phyloP scores from a whole-genome alignment of 1,140 invertebrate genomes.

The Platorchestia sp. region DNA sequence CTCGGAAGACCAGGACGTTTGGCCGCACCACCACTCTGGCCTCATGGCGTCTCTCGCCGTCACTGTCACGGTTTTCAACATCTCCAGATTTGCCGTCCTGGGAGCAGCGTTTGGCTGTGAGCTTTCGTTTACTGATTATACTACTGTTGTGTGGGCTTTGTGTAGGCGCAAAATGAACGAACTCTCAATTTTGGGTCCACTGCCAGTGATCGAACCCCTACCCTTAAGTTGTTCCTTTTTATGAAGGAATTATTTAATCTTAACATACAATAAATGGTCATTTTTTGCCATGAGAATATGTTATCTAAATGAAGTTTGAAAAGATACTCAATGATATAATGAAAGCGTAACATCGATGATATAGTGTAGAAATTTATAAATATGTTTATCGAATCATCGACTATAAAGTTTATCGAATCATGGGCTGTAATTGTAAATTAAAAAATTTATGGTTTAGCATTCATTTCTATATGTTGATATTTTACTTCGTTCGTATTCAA shows the following conservation, averaged over 20 bases:
- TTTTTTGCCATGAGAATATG: too few relatives aligned
- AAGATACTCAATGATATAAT: too few relatives aligned
- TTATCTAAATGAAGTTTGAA: too few relatives aligned
- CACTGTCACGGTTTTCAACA: conserved; percentile 88
- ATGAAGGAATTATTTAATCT: background rate
- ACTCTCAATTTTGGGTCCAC: background rate
- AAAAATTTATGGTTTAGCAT: too few relatives aligned
- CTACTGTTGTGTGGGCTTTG: background rate
- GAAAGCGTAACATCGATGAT: too few relatives aligned
- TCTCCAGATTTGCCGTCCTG: conserved; percentile 88
- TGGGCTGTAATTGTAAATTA: too few relatives aligned
- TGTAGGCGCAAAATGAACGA: background rate
- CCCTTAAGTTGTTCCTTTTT: background rate
- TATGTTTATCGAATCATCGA: too few relatives aligned
- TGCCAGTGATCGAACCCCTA: background rate
- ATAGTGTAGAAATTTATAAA: too few relatives aligned
- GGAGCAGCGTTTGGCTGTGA: conserved; percentile 84
- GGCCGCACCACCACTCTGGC: conserved; percentile 86
- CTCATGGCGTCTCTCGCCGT: conserved; percentile 86
- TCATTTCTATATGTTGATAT: too few relatives aligned
- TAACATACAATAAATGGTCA: too few relatives aligned
- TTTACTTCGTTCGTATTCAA: too few relatives aligned
- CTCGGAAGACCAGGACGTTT: conserved; percentile 72
- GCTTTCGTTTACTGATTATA: background rate
- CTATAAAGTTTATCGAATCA: too few relatives aligned